Evolutionary conservation across 2,113 vertebrate genomes (phyloP).

Genomic region (Antigone vipio): DNA sequence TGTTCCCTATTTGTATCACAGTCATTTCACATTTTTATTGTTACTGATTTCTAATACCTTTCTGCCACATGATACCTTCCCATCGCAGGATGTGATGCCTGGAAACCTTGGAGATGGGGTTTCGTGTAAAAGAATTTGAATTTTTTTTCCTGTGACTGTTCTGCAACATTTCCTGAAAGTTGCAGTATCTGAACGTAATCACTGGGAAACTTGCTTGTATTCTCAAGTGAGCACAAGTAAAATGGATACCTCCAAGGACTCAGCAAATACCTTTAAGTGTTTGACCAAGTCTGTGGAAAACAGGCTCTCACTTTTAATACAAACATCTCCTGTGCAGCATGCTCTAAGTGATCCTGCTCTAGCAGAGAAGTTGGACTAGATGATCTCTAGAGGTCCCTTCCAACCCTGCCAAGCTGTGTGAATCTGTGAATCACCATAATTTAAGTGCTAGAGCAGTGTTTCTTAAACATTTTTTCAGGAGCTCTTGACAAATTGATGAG

Average conservation of each 20-base stretch:
- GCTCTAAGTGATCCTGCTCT: too few species aligned
- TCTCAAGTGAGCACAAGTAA: not conserved
- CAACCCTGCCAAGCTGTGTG: too few species aligned
- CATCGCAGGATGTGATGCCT: not conserved
- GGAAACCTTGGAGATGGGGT: not conserved
- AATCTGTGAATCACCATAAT: accelerated
- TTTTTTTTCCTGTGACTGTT: not conserved
- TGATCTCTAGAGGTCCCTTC: too few species aligned
- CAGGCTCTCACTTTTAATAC: not conserved
- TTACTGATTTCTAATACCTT: not conserved
- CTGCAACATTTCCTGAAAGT: not conserved
- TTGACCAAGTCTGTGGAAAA: not conserved
- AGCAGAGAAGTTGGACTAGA: too few species aligned
- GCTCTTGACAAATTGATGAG: not conserved
- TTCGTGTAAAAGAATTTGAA: not conserved
- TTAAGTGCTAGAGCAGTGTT: not conserved
- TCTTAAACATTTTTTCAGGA: not conserved
- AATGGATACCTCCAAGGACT: not conserved
- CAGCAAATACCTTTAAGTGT: not conserved
- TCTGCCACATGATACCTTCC: not conserved
- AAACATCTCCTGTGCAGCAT: not conserved
- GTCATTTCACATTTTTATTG: too few species aligned
- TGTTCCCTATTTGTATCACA: not conserved
- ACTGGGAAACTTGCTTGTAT: not conserved
- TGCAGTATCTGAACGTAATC: not conserved